Evolutionary conservation across 2,113 vertebrate genomes (phyloP).

Genomic region (Thymallus thymallus): DNA sequence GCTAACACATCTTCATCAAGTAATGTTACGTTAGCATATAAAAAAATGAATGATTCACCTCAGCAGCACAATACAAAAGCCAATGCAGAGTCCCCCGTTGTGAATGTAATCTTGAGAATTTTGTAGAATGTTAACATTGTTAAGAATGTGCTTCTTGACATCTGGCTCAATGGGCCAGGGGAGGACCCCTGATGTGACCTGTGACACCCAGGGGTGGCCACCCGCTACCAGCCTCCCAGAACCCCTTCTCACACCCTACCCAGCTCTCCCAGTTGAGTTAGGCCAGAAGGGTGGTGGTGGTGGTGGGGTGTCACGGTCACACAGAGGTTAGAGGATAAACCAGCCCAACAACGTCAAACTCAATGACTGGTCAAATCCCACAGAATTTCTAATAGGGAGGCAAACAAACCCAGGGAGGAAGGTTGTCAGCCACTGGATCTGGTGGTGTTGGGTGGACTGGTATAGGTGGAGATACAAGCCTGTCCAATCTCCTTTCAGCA

Average conservation of each 20-base stretch:
- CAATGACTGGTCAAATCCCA: not conserved
- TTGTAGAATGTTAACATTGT: slow-evolving; percentile 73
- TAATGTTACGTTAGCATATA: too few species aligned
- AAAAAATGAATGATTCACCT: slow-evolving; percentile 23
- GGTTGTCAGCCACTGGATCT: not conserved
- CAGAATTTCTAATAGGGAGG: not conserved
- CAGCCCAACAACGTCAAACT: slow-evolving; percentile 1
- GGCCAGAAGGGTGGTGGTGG: slow-evolving; percentile 18
- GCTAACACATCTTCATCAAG: too few species aligned
- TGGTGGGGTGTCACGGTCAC: slow-evolving; percentile 59
- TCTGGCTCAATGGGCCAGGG: slow-evolving; percentile 56
- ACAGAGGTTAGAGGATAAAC: slow-evolving; percentile 61
- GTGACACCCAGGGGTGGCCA: slow-evolving; percentile 37
- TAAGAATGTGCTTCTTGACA: slow-evolving; percentile 72
- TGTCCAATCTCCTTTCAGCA: too few species aligned
- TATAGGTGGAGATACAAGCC: not conserved
- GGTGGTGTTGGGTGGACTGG: not conserved
- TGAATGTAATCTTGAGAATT: slow-evolving; percentile 66
- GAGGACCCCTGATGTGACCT: slow-evolving; percentile 67
- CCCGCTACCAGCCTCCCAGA: slow-evolving; percentile 38
- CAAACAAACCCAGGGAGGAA: not conserved
- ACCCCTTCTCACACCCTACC: slow-evolving; percentile 27
- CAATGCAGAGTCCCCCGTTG: slow-evolving; percentile 53
- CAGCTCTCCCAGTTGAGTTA: slow-evolving; percentile 36
- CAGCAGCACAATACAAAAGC: slow-evolving; percentile 45